A percentile compares a stretch with the other conserved stretches of the same genome.
These are phyloP conservation scores for Candoia aspera DNA, from an alignment of 2,113 vertebrate genomes.

Conservation along the genomic window DNA sequence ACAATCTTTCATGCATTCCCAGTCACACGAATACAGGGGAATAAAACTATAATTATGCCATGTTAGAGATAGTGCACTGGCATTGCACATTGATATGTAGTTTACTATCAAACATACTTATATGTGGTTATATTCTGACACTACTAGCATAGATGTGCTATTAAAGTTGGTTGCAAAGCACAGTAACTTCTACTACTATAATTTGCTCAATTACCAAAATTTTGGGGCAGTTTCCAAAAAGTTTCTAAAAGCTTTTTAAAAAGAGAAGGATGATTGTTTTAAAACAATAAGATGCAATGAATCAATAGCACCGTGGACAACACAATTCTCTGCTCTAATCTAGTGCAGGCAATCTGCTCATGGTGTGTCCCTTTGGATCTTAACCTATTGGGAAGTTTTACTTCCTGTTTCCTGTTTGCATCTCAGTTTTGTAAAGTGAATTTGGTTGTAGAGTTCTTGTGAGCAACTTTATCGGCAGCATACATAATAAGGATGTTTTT, in stretches of 20 bases:
- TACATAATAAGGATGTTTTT: slow-evolving; percentile 21
- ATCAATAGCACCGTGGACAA: not conserved
- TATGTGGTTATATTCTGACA: not conserved
- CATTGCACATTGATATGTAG: not conserved
- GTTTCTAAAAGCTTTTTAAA: not conserved
- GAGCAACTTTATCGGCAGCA: not conserved
- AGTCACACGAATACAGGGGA: not conserved
- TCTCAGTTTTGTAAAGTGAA: not conserved
- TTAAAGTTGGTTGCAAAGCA: not conserved
- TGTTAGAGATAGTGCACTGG: not conserved
- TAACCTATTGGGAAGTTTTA: not conserved
- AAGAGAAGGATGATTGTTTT: not conserved
- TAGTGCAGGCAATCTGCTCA: not conserved
- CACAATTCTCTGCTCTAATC: not conserved
- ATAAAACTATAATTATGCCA: not conserved
- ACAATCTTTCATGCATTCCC: not conserved
- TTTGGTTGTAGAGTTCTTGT: not conserved
- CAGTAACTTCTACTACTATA: too few relatives aligned
- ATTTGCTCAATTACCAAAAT: not conserved
- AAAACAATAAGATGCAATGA: not conserved
- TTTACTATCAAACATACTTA: not conserved
- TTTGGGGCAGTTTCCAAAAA: not conserved
- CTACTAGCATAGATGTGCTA: not conserved
- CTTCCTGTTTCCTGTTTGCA: not conserved
- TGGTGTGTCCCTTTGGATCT: not conserved